Evolutionary conservation across 1,140 invertebrate species (phyloP), one percentile per base, ranked within the genome.

Genomic region (Daktulosphaira vitifoliae): DNA sequence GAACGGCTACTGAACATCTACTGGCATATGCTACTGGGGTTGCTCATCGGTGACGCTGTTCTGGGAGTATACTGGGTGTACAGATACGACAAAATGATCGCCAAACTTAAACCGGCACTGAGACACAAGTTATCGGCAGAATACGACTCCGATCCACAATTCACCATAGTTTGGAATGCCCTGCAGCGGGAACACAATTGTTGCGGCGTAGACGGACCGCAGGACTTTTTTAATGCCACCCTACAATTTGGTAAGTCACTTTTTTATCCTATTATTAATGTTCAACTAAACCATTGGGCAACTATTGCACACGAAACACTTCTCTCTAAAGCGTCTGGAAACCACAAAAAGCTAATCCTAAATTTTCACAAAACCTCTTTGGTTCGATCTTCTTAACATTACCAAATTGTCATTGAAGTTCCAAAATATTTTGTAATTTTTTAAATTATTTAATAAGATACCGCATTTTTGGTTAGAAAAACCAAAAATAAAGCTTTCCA

Each of bases 51-150:
- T 23, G 90, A 93, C 80, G 82, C 84, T 1, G 80, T 90, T 3
- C 82, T 92, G 29, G 90, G 90, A 15, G 81, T 90, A n/a, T 86
- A 88, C 68, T 93, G 89, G 89, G 82, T 90, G 65, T 88, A 90
- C 74, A 78, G 87, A 15, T 89, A 89, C 72, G 85, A 89, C 70
- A 80, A 79, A 65, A 84, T 92, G 64, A 81, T 84, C 68, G 77
- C 82, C 38, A 84, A 87, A 67, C 78, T 92, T 16, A 78, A 81
- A 56, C 84, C 84, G 0, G 81, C 81, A 37, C 77, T 92, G 16
- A 80, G 79, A 38, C 73, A 80, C 33, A 75, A 78, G 62, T 71
- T 81, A n/a, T 68, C 52, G 8, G 67, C 76, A 22, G 84, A 87
- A 66, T 93, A 92, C 78, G 83, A 82, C 23, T 77, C 76, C 26